Conservation (phyloP, 2,113 vertebrate genomes). For the Sturnus vulgaris region DNA sequence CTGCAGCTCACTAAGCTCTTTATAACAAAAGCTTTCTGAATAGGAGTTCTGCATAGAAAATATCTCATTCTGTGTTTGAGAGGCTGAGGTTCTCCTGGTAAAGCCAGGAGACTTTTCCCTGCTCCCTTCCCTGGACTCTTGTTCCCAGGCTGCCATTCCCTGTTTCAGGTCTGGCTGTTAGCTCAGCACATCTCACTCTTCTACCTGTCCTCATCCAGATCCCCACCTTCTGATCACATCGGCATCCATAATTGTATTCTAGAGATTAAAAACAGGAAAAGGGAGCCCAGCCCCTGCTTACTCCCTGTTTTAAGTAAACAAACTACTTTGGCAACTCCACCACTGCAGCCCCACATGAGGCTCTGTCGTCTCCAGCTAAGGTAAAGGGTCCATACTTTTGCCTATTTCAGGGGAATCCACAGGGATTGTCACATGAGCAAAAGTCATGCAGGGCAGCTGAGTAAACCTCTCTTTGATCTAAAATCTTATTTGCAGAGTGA, state of each 20-base stretch:
- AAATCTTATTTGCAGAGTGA: neutral
- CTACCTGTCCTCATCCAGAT: neutral
- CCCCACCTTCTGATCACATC: neutral
- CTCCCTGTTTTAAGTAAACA: neutral
- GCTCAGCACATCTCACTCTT: accelerated
- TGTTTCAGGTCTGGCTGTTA: neutral
- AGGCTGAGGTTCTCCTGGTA: neutral
- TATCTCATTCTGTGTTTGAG: neutral
- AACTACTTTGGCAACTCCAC: neutral
- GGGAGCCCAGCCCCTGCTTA: neutral
- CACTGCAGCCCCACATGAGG: neutral
- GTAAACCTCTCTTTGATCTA: neutral
- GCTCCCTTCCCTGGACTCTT: neutral
- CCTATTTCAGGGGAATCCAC: neutral
- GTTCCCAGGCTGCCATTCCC: neutral
- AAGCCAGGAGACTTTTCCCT: neutral
- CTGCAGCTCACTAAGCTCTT: neutral
- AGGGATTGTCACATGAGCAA: neutral
- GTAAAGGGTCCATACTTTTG: neutral
- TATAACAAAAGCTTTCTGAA: neutral
- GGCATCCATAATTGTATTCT: neutral
- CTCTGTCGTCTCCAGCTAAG: neutral
- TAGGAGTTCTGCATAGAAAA: neutral
- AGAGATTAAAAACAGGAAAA: neutral
- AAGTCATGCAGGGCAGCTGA: neutral